Percentiles rank a stretch among this genome's conserved stretches.
These are phyloP conservation scores for Clivina fossor DNA, from an alignment of 2,888 invertebrate species.

Conservation along the genomic window DNA sequence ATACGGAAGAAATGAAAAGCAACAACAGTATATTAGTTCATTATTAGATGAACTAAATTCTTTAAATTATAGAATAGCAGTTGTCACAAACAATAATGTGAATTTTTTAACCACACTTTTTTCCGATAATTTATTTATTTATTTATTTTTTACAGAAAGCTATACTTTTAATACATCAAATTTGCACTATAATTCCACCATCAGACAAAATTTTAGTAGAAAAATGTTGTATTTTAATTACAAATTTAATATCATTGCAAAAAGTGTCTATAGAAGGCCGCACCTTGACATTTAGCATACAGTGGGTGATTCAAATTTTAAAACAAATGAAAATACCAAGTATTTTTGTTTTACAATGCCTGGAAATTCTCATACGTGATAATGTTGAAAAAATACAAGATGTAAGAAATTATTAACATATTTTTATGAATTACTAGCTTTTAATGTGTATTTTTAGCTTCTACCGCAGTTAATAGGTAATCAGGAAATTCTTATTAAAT, in stretches of 20 bases:
- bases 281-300: conserved; percentile 46
- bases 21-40: conserved; percentile 56
- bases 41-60: conserved; percentile 65
- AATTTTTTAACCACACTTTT: conserved; percentile 35
- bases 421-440: not conserved
- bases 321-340: conserved; percentile 45
- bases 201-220: conserved; percentile 59
- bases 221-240: conserved; percentile 62
- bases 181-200: conserved; percentile 50
- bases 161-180: conserved; percentile 50
- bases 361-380: conserved; percentile 50
- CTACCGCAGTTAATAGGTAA: conserved; percentile 39
- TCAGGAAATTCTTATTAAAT: conserved; percentile 35
- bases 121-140: conserved; percentile 5
- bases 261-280: conserved; percentile 53
- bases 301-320: conserved; percentile 51
- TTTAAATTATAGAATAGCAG: conserved; percentile 58
- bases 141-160: conserved; percentile 48
- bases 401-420: conserved; percentile 36
- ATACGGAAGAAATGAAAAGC: conserved; percentile 49
- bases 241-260: conserved; percentile 59
- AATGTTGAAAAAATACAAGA: conserved; percentile 42
- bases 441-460: conserved; percentile 42
- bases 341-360: conserved; percentile 49
- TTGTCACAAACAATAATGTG: conserved; percentile 48